Base-by-base conservation (phyloP, 2,888 invertebrate species). In the Acronicta alni region DNA sequence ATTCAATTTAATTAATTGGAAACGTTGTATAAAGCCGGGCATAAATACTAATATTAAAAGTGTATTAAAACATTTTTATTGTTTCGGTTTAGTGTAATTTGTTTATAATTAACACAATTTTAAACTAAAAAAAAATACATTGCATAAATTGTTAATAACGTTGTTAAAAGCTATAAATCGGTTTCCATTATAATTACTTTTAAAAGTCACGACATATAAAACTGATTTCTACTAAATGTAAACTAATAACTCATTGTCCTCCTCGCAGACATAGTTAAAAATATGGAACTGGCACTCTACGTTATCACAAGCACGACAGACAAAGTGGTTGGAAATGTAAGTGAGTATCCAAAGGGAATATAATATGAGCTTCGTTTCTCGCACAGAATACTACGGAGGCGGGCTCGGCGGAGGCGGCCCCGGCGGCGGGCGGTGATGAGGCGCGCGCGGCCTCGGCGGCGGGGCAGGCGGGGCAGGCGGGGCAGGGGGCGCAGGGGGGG, bases 361-460 rank as follows among this genome's bases (percentile, higher is more conserved):
- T 58, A 35, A 60, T 38, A 20, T 3, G 3, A 23, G 9, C 12
- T 37, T 42, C 48, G 42, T 66, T 71, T 75, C 71, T 68, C 35
- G 55, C 23, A 72, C 92, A 93, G 94, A 93, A 68, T 94, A 93
- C 91, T 94, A 93, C 91, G 93, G 93, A 90, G 88, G 93, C 87
- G 93, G 93, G 74, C 90, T 88, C 90, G 91, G 92, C 82, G 91
- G 91, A 80, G 87, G 89, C 80, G 86, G 88, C 60, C 73, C 65
- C 74, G 76, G 83, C 58, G 82, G 81, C 74, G 80, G 81, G 75
- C 81, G 85, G 85, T 83, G 86, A 82, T 82, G 84, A 81, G 83
- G 72, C 80, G 78, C 77, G 65, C 77, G 79, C 77, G 76, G 44
- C 45, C 7, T 15, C 20, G n/a, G 72, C 64, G 75, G 79, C 64